Base-by-base conservation (phyloP, 1,140 invertebrate species). In the Bombus impatiens region DNA sequence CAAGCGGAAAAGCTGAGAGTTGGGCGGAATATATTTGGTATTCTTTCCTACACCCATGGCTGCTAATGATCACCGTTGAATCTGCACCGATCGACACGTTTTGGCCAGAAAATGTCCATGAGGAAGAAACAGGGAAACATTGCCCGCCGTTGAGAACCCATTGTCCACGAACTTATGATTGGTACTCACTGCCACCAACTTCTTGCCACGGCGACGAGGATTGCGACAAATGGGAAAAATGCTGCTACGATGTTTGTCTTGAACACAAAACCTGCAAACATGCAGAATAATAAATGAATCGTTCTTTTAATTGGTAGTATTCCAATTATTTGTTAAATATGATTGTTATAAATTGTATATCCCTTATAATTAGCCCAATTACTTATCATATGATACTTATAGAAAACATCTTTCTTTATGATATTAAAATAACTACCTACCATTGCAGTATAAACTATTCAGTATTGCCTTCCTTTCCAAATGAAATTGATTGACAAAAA, bases 181-280 rank as follows among this genome's bases (percentile, higher is more conserved):
- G 89, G 91, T 80, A 91, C 57, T 72, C 76, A 42, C 40, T 40
- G 22, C 28, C 87, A 3, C 92, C 90, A 5, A 76, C 28, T 22
- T 28, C 62, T 8, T 93, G 93, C 62, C 32, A 90, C 37, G 13
- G 37, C 1, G 89, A 94, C 40, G 47, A 84, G 2, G 84, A 93
- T 13, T 93, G 93, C 57, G 37, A 72, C 9, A 18, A 74, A 12
- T 28, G 4, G 37, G 78, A 91, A 37, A 93, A 92, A 62, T 94
- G 93, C 22, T 94, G 92, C 80, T 92, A 90, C 57, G 92, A 93
- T 22, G 80, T 91, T 12, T 94, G 93, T 59, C 79, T 93, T 12
- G 91, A 93, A 37, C 90, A 92, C 65, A 93, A 93, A 74, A 89
- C 86, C 28, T 94, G 93, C 71, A 93, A 94, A 77, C 62, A 82